Conservation (phyloP, 2,797 vertebrate species). For the Megaceryle alcyon region DNA sequence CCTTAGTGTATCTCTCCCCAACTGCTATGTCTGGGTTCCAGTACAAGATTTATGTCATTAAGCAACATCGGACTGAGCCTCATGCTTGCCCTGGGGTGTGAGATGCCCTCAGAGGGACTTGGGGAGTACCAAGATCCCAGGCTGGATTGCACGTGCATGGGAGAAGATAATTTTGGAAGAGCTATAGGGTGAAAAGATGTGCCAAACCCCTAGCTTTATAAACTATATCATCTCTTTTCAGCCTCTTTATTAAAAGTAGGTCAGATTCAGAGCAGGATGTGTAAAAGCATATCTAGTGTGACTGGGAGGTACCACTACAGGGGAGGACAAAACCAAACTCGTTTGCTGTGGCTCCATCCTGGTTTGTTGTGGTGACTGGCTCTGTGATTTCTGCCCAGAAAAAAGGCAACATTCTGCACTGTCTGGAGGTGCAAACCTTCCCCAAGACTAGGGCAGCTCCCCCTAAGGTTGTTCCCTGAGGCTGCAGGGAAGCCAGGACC, state of each 20-base stretch:
- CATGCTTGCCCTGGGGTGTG: background rate
- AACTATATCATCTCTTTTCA: background rate
- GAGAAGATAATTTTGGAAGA: background rate
- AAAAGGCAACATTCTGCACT: background rate
- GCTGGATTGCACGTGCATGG: background rate
- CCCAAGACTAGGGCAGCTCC: background rate
- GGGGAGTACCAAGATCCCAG: background rate
- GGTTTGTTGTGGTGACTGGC: background rate
- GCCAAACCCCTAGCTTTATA: background rate
- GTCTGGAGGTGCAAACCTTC: background rate
- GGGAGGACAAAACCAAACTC: background rate
- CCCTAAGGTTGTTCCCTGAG: background rate
- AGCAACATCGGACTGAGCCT: background rate
- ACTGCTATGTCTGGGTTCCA: no score
- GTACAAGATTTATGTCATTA: no score
- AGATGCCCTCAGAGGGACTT: background rate
- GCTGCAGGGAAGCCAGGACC: background rate
- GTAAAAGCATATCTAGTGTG: background rate
- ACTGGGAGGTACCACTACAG: background rate
- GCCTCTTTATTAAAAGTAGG: background rate
- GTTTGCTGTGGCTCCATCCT: background rate
- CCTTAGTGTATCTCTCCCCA: no score
- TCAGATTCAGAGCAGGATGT: background rate
- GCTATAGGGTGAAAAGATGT: background rate
- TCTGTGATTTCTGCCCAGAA: background rate